Evolutionary conservation across 2,797 vertebrate genomes (phyloP).

Genomic region (Thamnophis elegans): DNA sequence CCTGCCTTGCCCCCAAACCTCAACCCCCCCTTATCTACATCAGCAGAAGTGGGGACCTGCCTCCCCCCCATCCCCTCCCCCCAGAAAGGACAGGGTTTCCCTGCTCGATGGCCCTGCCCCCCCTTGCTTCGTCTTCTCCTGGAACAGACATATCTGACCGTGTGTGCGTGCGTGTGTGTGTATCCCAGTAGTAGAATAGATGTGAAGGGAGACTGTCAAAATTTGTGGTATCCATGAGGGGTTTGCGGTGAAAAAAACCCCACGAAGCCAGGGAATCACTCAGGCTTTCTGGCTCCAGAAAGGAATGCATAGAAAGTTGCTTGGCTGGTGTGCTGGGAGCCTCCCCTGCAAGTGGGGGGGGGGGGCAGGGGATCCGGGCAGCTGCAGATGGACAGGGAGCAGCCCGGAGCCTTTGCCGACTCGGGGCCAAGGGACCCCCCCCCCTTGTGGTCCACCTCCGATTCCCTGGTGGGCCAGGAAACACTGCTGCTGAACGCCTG

Average conservation of each 20-base stretch:
- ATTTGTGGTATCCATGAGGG: not conserved
- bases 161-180: not conserved
- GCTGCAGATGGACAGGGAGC: not conserved
- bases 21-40: not conserved
- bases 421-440: not conserved
- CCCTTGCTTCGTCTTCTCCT: not conserved
- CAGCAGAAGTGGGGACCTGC: not conserved
- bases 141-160: not conserved
- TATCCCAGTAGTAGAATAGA: not conserved
- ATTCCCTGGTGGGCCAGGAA: not conserved
- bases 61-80: not conserved
- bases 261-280: not conserved
- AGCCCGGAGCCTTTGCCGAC: not conserved
- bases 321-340: conserved; percentile 3
- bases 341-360: not conserved
- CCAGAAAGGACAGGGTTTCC: not conserved
- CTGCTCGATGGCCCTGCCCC: not conserved
- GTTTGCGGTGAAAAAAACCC: not conserved
- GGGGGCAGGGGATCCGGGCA: not conserved
- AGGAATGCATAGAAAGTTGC: conserved; percentile 35
- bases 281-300: conserved; percentile 1
- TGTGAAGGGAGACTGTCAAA: conserved; percentile 18
- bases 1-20: not conserved
- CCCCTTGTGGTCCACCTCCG: not conserved
- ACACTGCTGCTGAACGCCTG: not conserved